Base-by-base conservation (phyloP, 2,113 vertebrate species). In the Nicator chloris region DNA sequence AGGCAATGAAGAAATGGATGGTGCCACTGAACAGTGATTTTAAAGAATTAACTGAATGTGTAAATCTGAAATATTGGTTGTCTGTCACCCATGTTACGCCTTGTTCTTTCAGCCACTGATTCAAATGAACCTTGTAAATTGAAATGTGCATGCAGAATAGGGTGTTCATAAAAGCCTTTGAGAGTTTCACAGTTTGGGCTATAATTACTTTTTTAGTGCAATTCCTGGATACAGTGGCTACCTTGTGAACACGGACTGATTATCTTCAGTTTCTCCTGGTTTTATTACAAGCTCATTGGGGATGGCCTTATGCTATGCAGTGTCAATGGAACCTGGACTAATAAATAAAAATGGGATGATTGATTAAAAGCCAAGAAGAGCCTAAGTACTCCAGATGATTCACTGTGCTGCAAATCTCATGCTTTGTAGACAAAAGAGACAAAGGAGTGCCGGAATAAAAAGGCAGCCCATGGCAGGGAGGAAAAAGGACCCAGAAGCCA, bases 41-140 rank as follows among this genome's bases (percentile, higher is more conserved):
- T 68, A 92, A 60, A 80, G 61, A 75, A 72, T 61, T 80, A 76
- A 82, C 35, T 70, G 63, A 66, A 87, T n/a, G 69, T 57, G 51
- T 61, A 86, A 85, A 82, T 87, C 53, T 65, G 28, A 72, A 79
- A 54, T 64, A 84, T 23, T 82, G 78, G 40, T 31, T 72, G 53
- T 86, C 70, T 82, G 65, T 72, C 89, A 75, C 53, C 72, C 49
- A 7, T 72, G 63, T 85, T 69, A 79, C 1, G 3, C 73, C 33
- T 73, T 95, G 72, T 69, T 86, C 86, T 68, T 87, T 84, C 79
- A 86, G 60, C 44, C 77, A 75, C n/a, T 35, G 69, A 79, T 93
- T 86, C 84, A 92, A 93, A 89, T 87, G 91, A 93, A 95, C 80
- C 82, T 64, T 91, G 53, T 82, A 68, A 95, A 87, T 87, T 91